Evolutionary conservation across 2,888 invertebrate species (phyloP).

Genomic region (Tortrix viridana): DNA sequence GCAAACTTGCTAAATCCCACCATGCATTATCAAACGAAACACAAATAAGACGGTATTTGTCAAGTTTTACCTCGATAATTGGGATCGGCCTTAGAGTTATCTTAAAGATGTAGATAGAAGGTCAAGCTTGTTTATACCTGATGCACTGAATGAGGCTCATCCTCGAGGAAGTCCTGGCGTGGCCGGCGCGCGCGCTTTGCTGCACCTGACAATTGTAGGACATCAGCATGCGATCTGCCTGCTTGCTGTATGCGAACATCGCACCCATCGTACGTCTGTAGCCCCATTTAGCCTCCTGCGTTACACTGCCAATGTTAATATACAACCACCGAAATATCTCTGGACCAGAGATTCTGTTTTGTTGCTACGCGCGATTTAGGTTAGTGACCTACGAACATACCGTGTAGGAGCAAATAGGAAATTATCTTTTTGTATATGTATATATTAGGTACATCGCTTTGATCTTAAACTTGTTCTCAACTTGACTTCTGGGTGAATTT

Average conservation of each 20-base stretch:
- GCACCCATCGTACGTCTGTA: slow-evolving; percentile 82
- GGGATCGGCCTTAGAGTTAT: slow-evolving; percentile 20
- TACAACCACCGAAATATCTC: slow-evolving; percentile 12
- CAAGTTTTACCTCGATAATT: slow-evolving; percentile 1
- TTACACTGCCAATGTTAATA: slow-evolving; percentile 62
- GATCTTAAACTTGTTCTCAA: no score
- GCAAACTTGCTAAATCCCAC: slow-evolving; percentile 1
- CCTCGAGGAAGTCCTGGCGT: slow-evolving; percentile 66
- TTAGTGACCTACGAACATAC: neutral
- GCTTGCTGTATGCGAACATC: slow-evolving; percentile 82
- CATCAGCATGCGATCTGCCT: slow-evolving; percentile 81
- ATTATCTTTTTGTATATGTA: no score
- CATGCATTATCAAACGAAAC: slow-evolving; percentile 20
- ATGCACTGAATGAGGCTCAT: slow-evolving; percentile 93
- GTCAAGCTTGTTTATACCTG: slow-evolving; percentile 77
- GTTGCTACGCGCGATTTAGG: neutral
- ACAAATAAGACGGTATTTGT: slow-evolving; percentile 8
- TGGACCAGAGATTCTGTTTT: slow-evolving; percentile 19
- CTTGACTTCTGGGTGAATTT: no score
- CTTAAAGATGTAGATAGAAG: neutral
- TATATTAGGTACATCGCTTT: no score
- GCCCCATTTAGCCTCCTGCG: slow-evolving; percentile 83
- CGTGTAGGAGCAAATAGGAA: slow-evolving; percentile 1
- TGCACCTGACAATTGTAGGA: slow-evolving; percentile 83
- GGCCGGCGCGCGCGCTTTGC: slow-evolving; percentile 75